These are phyloP conservation scores for Raphicerus campestris DNA, from an alignment of 2,113 vertebrate genomes.

Conservation along the genomic window DNA sequence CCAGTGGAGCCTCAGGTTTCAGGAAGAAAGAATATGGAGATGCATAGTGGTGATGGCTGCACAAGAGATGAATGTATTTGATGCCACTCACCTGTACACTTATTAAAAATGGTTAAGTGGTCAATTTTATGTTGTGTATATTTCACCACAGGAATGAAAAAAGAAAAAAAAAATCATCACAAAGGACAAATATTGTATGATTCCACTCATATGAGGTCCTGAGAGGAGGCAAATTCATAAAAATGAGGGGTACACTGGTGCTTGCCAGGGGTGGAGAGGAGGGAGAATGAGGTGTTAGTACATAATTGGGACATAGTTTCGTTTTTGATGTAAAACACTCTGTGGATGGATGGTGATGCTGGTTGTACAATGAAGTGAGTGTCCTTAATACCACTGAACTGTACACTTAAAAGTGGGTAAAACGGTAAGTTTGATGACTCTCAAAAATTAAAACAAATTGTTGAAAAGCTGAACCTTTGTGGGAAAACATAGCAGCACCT, in stretches of 20 bases:
- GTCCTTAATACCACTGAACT: neutral
- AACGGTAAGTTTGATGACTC: neutral
- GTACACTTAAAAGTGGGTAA: neutral
- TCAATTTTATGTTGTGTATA: neutral
- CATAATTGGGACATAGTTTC: neutral
- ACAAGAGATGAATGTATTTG: fast-evolving
- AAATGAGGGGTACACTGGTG: neutral
- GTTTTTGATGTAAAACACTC: neutral
- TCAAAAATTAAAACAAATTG: neutral
- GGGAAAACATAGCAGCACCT: neutral
- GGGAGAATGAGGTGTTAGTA: neutral
- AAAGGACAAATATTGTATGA: neutral
- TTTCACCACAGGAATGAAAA: neutral
- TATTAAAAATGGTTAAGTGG: neutral
- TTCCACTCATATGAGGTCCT: neutral
- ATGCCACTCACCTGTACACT: neutral
- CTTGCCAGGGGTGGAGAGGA: neutral
- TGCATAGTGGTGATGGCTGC: neutral
- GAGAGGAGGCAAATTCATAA: neutral
- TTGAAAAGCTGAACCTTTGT: neutral
- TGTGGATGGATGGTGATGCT: neutral
- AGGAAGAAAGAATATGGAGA: neutral
- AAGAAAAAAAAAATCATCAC: fast-evolving
- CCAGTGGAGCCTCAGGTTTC: neutral
- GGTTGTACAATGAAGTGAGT: neutral